Percentiles rank a stretch among this genome's conserved stretches.
phyloP scores from a whole-genome alignment of 2,888 invertebrate species.

The Nomada flava region DNA sequence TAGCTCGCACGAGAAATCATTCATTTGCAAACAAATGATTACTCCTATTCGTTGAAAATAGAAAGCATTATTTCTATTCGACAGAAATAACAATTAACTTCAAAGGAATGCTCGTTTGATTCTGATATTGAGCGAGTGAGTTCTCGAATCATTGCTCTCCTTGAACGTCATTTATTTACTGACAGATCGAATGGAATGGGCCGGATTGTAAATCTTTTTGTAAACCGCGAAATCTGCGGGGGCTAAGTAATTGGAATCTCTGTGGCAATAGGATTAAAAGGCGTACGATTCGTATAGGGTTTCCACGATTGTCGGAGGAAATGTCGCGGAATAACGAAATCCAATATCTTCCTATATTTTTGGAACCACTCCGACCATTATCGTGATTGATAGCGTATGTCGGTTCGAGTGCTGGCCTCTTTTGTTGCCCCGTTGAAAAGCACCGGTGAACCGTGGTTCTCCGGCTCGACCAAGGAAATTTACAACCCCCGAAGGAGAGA shows the following conservation, averaged over 20 bases:
- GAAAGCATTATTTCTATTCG: too few relatives aligned
- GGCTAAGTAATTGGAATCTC: conserved; percentile 37
- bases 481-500: too few relatives aligned
- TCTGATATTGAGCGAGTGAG: too few relatives aligned
- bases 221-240: neutral
- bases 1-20: too few relatives aligned
- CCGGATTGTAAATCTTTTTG: neutral
- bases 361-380: conserved; percentile 28
- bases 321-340: conserved; percentile 31
- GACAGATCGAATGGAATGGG: neutral
- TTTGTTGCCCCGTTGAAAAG: neutral
- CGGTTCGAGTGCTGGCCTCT: neutral
- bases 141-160: too few relatives aligned
- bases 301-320: conserved; percentile 8
- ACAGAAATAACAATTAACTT: too few relatives aligned
- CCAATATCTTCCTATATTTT: conserved; percentile 30
- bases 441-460: neutral
- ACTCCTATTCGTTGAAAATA: too few relatives aligned
- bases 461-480: too few relatives aligned
- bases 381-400: conserved; percentile 5
- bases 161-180: too few relatives aligned
- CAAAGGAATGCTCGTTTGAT: too few relatives aligned
- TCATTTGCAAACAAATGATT: too few relatives aligned
- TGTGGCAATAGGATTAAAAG: conserved; percentile 35
- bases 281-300: neutral